Evolutionary conservation across 2,113 vertebrate species (phyloP).

Genomic region (Lucifuga dentata): DNA sequence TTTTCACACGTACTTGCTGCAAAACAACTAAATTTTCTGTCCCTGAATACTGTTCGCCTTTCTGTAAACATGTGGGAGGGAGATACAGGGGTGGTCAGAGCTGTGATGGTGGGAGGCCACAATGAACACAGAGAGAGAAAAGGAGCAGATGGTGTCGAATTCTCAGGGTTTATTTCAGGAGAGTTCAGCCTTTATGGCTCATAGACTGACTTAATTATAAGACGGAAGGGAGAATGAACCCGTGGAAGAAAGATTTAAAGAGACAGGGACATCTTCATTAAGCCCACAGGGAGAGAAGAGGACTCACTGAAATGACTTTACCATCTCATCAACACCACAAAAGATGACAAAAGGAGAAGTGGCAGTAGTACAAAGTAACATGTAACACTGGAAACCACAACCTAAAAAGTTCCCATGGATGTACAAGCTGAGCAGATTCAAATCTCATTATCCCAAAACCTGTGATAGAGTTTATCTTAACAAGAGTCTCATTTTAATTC

Average conservation of each 20-base stretch:
- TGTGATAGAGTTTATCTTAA: background rate
- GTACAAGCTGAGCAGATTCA: background rate
- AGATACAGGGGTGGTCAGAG: slow-evolving; percentile 27
- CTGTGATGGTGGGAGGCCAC: no score
- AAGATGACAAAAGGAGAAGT: slow-evolving; percentile 16
- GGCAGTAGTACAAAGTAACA: no score
- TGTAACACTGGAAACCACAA: no score
- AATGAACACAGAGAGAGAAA: slow-evolving; percentile 7
- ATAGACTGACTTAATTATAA: slow-evolving; percentile 80
- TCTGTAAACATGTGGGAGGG: slow-evolving; percentile 53
- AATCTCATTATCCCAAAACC: background rate
- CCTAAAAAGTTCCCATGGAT: no score
- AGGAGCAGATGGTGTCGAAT: slow-evolving; percentile 75
- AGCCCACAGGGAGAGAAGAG: slow-evolving; percentile 56
- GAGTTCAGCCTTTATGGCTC: slow-evolving; percentile 78
- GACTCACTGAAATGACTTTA: slow-evolving; percentile 60
- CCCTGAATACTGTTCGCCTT: slow-evolving; percentile 18
- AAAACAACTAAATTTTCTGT: slow-evolving; percentile 5
- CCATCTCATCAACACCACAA: slow-evolving; percentile 31
- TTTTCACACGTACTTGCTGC: background rate
- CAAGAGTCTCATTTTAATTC: background rate
- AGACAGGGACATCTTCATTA: slow-evolving; percentile 74
- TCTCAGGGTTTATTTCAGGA: slow-evolving; percentile 75
- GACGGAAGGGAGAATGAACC: slow-evolving; percentile 74
- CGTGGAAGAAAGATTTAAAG: slow-evolving; percentile 74